Base-by-base conservation (phyloP, 2,113 vertebrate genomes). In the Tonatia bakeri region DNA sequence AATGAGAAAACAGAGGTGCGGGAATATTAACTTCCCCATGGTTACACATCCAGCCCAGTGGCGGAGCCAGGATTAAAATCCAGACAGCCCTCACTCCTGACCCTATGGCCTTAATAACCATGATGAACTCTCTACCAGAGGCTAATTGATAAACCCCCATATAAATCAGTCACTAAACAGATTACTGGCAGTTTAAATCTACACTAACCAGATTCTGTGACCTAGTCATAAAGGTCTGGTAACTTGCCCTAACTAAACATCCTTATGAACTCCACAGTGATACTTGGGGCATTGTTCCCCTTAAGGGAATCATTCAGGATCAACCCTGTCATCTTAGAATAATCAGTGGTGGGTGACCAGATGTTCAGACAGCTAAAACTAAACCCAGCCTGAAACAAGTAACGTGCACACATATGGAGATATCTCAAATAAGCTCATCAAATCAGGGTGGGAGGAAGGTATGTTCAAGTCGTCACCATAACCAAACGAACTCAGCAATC, bases 401-500 rank as follows among this genome's bases (percentile, higher is more conserved):
- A 87, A 33, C 17, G 11, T 54, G 33, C 9, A 28, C 33, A 47
- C 7, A 79, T 28, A 38, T 52, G 70, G 54, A 80, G 76, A 87
- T 36, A 54, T n/a, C 24, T 65, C 38, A 84, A 7, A 40, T 24
- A 85, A 94, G 72, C 28, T 64, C 43, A 64, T 43, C 28, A 75
- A 87, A 82, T 75, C 31, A 67, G 36, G 36, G 36, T 9, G 52
- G 24, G 33, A 90, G 40, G 16, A 6, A 1, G 45, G 24, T 33
- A 26, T 69, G 20, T 52, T 33, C 75, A 24, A 10, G 22, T 82
- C 40, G 82, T 24, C 13, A 15, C 43, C 43, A 73, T 67, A 61
- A 87, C 84, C 91, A 97, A 97, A 94, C 77, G 82, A 79, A 89
- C 85, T 76, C 79, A 81, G 83, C 75, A 96, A 90, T 47, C 65